A percentile compares a stretch with the other conserved stretches of the same genome.
These are phyloP conservation scores for Aethina tumida DNA, from an alignment of 1,140 invertebrate species.

Conservation along the genomic window DNA sequence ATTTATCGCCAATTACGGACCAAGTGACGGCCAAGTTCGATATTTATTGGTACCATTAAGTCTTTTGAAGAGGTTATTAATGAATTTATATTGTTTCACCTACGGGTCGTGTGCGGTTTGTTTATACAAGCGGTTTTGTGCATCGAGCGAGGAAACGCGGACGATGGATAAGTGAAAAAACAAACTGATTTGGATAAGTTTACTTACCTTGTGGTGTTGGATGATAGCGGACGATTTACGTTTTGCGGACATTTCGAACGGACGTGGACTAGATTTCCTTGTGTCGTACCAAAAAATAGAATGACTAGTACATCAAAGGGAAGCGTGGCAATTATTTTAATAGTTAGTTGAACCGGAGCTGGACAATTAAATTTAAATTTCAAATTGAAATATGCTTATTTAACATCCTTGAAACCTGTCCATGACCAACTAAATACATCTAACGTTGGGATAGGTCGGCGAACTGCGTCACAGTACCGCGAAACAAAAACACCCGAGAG, in stretches of 20 bases:
- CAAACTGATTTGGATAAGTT: conserved; percentile 1
- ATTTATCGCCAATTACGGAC: too few relatives aligned
- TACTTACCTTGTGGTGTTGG: conserved; percentile 48
- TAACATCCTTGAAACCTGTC: conserved; percentile 19
- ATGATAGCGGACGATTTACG: conserved; percentile 49
- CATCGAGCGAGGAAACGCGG: too few relatives aligned
- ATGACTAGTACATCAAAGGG: conserved; percentile 1
- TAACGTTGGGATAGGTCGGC: conserved; percentile 32
- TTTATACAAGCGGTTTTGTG: too few relatives aligned
- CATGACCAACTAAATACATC: conserved; percentile 33
- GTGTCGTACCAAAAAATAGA: too few relatives aligned
- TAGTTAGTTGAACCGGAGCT: background rate
- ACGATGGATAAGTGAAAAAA: background rate
- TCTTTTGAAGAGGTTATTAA: too few relatives aligned
- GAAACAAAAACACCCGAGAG: background rate
- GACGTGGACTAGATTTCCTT: too few relatives aligned
- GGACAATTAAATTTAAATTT: too few relatives aligned
- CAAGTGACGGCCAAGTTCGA: too few relatives aligned
- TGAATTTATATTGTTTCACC: too few relatives aligned
- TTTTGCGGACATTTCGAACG: conserved; percentile 41
- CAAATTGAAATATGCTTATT: too few relatives aligned
- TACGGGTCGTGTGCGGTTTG: too few relatives aligned
- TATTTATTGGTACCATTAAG: too few relatives aligned
- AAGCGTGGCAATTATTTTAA: background rate
- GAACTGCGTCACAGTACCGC: conserved; percentile 8